A percentile compares a stretch with the other conserved stretches of the same genome.
Conservation (phyloP, 2,113 vertebrate species). For the Sterrhoptilus dennistouni region DNA sequence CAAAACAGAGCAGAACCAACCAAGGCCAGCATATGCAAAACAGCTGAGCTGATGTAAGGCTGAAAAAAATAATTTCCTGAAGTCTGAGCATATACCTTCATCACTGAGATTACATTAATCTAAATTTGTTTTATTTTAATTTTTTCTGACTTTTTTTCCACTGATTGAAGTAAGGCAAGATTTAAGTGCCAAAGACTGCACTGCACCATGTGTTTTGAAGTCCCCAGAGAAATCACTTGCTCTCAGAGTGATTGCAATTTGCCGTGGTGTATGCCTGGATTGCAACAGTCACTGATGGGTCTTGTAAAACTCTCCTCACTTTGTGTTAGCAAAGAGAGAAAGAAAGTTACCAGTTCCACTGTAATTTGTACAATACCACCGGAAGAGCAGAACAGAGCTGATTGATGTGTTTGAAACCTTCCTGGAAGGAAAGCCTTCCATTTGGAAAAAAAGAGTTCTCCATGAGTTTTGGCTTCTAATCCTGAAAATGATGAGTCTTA, state of each 20-base stretch:
- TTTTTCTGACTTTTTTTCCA: background rate
- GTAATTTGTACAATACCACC: background rate
- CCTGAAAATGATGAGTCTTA: rapidly evolving
- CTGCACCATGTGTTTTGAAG: background rate
- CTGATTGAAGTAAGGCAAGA: background rate
- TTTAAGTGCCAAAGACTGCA: background rate
- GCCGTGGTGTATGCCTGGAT: background rate
- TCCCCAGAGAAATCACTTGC: background rate
- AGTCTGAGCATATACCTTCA: background rate
- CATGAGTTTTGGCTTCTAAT: background rate
- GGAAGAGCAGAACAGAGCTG: background rate
- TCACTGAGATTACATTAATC: slow-evolving; percentile 44
- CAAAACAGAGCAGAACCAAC: background rate
- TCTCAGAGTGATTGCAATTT: background rate
- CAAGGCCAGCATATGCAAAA: slow-evolving; percentile 18
- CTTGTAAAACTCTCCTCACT: background rate
- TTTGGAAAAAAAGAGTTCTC: background rate
- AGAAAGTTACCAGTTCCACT: background rate
- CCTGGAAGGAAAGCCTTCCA: background rate
- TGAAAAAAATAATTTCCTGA: slow-evolving; percentile 6
- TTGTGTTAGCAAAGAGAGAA: background rate
- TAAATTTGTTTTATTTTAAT: slow-evolving; percentile 44
- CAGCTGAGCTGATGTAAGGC: slow-evolving; percentile 32
- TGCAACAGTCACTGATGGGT: background rate
- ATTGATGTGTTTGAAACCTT: background rate